Evolutionary conservation across 2,888 invertebrate genomes (phyloP), one percentile per base, ranked within the genome.

Genomic region (Pollenia amentaria): DNA sequence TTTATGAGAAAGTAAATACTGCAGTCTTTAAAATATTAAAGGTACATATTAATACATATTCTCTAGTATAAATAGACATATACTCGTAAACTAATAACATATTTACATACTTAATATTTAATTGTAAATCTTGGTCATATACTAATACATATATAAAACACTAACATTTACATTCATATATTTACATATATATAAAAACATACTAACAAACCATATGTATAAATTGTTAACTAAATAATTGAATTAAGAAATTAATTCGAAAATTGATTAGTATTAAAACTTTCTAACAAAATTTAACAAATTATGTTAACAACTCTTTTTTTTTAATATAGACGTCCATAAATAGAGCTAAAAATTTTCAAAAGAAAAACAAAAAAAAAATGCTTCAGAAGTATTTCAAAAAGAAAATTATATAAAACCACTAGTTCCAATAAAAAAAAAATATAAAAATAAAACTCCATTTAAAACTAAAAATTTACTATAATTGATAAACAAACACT

Each of bases 201-300:
- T 40, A 67, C 57, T 78, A 82, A 84, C 46, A 65, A 51, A 79
- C 75, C 73, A 64, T 55, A 55, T 29, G 29, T 44, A 80, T 70
- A 81, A 85, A 81, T 81, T 84, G 87, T 87, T 87, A 84, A 87
- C 87, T 87, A 84, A 87, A 83, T 42, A 77, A 76, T 51, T 75
- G 60, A 62, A 29, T 62, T 76, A 53, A 57, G 44, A 70, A 83
- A 76, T 53, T 42, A 76, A 67, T 82, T 82, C 29, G 21, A 64
- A 69, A 64, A 80, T 80, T 72, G 62, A 70, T 83, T 64, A 83
- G 70, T 64, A 77, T 55, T 77, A 67, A 77, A 76, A 9, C 62
- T 62, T 83, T n/a, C 57, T 8, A 44, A 62, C 42, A 18, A 73
- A 16, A 76, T 38, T 67, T 48, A 79, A 70, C 7, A 79, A 79